Conservation (phyloP, 1,140 invertebrate species). For the Bombus breviceps region DNA sequence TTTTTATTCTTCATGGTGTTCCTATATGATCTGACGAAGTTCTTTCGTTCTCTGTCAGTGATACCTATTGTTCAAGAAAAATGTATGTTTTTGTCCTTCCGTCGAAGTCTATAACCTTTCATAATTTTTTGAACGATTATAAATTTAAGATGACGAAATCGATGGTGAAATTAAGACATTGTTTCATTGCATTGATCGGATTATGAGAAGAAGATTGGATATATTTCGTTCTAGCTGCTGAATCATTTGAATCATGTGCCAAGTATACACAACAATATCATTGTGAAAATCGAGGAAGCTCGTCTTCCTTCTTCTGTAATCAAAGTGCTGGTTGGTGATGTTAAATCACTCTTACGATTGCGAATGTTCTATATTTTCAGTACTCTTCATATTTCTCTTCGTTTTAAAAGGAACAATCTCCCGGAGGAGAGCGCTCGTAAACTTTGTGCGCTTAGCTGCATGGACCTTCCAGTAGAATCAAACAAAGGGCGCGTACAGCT, state of each 20-base stretch:
- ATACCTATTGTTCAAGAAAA: neutral
- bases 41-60: neutral
- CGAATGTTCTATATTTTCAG: constrained; percentile 14
- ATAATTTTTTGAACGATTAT: neutral
- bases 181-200: too few relatives aligned
- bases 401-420: constrained; percentile 19
- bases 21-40: neutral
- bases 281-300: neutral
- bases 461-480: constrained; percentile 4
- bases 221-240: neutral
- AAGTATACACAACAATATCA: neutral
- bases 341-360: constrained; percentile 12
- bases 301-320: neutral
- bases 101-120: too few relatives aligned
- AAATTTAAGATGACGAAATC: neutral
- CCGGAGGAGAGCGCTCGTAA: constrained; percentile 19
- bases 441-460: constrained; percentile 29
- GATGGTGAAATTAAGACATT: too few relatives aligned
- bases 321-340: neutral
- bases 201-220: neutral
- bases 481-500: constrained; percentile 21
- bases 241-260: too few relatives aligned
- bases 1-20: neutral
- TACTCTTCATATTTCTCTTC: neutral
- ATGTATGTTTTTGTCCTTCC: neutral